Conservation (phyloP, 92 coral and sea anemone genomes). For the Heliopora coerulea region DNA sequence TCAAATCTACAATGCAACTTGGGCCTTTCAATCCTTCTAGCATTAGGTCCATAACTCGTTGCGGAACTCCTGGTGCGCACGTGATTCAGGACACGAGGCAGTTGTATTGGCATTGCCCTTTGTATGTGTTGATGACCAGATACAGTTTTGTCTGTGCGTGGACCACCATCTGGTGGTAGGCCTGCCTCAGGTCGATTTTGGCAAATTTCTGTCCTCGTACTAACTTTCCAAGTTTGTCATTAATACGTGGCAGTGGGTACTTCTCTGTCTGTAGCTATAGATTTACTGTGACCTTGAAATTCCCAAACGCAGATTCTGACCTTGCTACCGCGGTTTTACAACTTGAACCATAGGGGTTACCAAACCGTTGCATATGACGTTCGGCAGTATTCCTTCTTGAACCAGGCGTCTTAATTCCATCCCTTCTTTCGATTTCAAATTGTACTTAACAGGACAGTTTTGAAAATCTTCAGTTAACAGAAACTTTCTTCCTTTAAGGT, state of each 20-base stretch:
- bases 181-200: constrained; percentile 47
- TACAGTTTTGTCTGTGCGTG: constrained; percentile 53
- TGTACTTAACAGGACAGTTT: constrained; percentile 27
- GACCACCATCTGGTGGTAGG: constrained; percentile 57
- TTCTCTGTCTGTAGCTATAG: constrained; percentile 51
- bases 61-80: constrained; percentile 62
- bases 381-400: constrained; percentile 30
- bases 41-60: constrained; percentile 58
- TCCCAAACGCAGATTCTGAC: constrained; percentile 57
- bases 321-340: constrained; percentile 41
- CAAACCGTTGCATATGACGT: constrained; percentile 26
- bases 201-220: constrained; percentile 46
- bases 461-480: constrained; percentile 24
- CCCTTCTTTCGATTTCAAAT: constrained; percentile 12
- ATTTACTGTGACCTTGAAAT: constrained; percentile 56
- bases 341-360: constrained; percentile 12
- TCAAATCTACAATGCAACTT: constrained; percentile 55
- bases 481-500: constrained; percentile 36
- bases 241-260: constrained; percentile 53
- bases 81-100: constrained; percentile 59
- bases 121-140: constrained; percentile 61
- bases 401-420: background rate
- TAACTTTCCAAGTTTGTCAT: constrained; percentile 55
- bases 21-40: constrained; percentile 49
- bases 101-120: constrained; percentile 58